Conservation (phyloP, 2,888 invertebrate genomes). For the Cryptocephalus moraei region DNA sequence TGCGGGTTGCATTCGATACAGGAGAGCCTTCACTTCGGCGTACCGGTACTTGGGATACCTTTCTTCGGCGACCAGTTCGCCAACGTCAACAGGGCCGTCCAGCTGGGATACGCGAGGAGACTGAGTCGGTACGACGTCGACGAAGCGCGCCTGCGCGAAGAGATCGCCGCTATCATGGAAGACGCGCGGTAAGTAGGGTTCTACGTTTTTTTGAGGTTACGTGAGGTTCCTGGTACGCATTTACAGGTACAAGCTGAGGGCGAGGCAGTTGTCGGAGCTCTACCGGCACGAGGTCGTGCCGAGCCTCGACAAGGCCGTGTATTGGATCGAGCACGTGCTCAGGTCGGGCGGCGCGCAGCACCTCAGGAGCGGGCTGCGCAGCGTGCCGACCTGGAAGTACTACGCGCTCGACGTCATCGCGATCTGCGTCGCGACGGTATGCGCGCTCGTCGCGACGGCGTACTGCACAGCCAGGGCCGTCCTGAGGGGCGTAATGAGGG, state of each 20-base stretch:
- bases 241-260: background rate
- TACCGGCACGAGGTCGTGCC: background rate
- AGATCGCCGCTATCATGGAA: too few species aligned
- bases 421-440: too few species aligned
- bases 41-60: constrained; percentile 4
- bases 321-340: background rate
- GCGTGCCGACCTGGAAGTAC: background rate
- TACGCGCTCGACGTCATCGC: background rate
- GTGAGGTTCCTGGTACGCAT: too few species aligned
- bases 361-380: background rate
- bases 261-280: background rate
- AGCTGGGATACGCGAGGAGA: background rate
- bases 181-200: too few species aligned
- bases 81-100: background rate
- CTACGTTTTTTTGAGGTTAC: too few species aligned
- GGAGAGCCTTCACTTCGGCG: constrained; percentile 1
- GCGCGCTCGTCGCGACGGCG: too few species aligned
- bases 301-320: background rate
- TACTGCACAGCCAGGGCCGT: too few species aligned
- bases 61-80: background rate
- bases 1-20: constrained; percentile 5
- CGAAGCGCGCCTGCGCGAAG: background rate
- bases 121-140: background rate
- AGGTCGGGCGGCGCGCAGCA: background rate
- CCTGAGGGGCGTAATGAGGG: too few species aligned